A percentile compares a stretch with the other conserved stretches of the same genome.
Evolutionary conservation across 2,888 invertebrate species (phyloP).

Genomic region (Rhyacophila evoluta): DNA sequence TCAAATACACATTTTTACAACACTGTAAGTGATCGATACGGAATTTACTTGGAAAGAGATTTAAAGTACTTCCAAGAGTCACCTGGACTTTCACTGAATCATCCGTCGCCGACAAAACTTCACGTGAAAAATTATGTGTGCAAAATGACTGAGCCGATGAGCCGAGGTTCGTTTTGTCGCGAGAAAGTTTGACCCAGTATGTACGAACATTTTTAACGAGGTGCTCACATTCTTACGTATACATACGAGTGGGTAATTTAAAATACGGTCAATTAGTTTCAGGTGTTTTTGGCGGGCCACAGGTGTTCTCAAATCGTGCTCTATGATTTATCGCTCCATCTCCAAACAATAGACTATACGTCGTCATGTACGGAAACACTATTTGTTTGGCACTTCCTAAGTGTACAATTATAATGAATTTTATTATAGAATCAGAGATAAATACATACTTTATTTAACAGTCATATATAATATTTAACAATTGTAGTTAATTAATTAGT

Average conservation of each 20-base stretch:
- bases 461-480: no score
- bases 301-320: slow-evolving; percentile 23
- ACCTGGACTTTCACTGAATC: slow-evolving; percentile 48
- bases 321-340: slow-evolving; percentile 12
- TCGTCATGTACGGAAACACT: not conserved
- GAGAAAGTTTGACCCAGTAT: slow-evolving; percentile 51
- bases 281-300: slow-evolving; percentile 25
- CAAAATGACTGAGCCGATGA: slow-evolving; percentile 38
- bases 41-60: not conserved
- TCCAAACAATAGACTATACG: not conserved
- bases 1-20: no score
- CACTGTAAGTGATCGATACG: no score
- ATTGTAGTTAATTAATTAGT: no score
- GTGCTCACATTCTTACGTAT: not conserved
- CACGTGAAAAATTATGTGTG: slow-evolving; percentile 27
- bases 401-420: no score
- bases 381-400: no score
- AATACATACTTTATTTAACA: no score
- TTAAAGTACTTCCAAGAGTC: not conserved
- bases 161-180: slow-evolving; percentile 32
- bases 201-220: not conserved
- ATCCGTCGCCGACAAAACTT: slow-evolving; percentile 32
- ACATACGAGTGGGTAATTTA: not conserved
- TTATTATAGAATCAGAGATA: no score
- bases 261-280: slow-evolving; percentile 24